A percentile compares a stretch with the other conserved stretches of the same genome.
These are phyloP conservation scores for Dicyrtomina minuta DNA, from an alignment of 2,888 invertebrate species.

Conservation along the genomic window DNA sequence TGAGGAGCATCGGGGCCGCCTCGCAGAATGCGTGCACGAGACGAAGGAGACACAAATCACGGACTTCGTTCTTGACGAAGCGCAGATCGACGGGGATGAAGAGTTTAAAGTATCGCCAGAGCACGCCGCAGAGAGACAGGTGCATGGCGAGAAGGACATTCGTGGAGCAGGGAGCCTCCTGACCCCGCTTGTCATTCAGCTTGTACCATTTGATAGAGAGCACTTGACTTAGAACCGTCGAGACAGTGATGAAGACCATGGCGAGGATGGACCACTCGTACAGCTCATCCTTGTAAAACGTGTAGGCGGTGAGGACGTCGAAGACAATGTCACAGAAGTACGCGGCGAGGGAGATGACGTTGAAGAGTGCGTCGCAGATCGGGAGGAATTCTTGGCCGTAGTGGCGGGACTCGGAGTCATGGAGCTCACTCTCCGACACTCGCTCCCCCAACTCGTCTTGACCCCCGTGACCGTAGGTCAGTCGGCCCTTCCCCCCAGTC, in stretches of 20 bases:
- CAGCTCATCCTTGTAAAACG: conserved; percentile 68
- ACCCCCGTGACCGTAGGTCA: neutral
- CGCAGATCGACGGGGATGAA: conserved; percentile 79
- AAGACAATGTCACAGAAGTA: conserved; percentile 90
- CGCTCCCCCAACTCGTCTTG: neutral
- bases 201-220: conserved; percentile 55
- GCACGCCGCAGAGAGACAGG: conserved; percentile 58
- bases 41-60: conserved; percentile 71
- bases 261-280: conserved; percentile 43
- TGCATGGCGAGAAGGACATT: conserved; percentile 63
- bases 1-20: conserved; percentile 81
- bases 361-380: conserved; percentile 86
- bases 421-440: too few species aligned
- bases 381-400: conserved; percentile 73
- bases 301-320: conserved; percentile 81
- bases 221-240: conserved; percentile 55
- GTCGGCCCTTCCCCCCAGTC: neutral
- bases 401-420: neutral
- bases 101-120: conserved; percentile 74
- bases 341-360: conserved; percentile 83
- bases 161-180: conserved; percentile 65
- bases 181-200: conserved; percentile 50
- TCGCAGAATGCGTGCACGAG: conserved; percentile 84
- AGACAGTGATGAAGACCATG: conserved; percentile 42
- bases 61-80: conserved; percentile 77